Evolutionary conservation across 2,797 vertebrate species (phyloP), one percentile per base, ranked within the genome.

Genomic region (Enteromius anoplus): DNA sequence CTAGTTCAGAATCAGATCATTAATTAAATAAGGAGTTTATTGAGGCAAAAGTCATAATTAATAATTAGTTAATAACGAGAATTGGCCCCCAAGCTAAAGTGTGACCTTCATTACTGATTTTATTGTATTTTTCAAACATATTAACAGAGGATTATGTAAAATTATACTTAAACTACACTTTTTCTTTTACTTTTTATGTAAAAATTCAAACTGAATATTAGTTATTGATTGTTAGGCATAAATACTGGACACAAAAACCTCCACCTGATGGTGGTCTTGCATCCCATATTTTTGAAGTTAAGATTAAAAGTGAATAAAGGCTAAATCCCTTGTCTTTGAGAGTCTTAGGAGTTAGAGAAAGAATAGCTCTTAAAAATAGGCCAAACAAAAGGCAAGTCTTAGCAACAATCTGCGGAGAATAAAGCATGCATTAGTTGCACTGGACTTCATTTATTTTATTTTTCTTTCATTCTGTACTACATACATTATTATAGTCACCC

Each of bases 241-340:
- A 29, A 82, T 42, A 53, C 34, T 26, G 51, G 73, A 75, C 73
- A 65, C 53, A 29, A 70, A 72, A 47, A 60, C 73, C 69, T 34
- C n/a, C n/a, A n/a, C n/a, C 62, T 75, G 49, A 10, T 29, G 75
- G 79, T 84, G 81, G 86, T 87, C 81, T 81, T 87, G 71, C 69
- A 70, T 70, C 55, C 71, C 21, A 69, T 65, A 86, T 82, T 69
- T 77, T 84, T 62, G 49, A 83, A 84, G 53, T 62, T 75, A 75
- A 81, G 62, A 78, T 81, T 62, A 82, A 53, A 51, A 34, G 19
- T 40, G 14, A 37, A 79, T 79, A 55, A 79, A 69, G 47, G 62
- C 47, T 19, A 69, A 79, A 68, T 79, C 64, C 47, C 47, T 32
- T 32, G 47, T 73, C 40, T 77, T 9, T 19, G 64, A 37, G 29